These are phyloP conservation scores for Oreochromis tanganicae DNA, from an alignment of 2,113 vertebrate genomes.

Conservation along the genomic window DNA sequence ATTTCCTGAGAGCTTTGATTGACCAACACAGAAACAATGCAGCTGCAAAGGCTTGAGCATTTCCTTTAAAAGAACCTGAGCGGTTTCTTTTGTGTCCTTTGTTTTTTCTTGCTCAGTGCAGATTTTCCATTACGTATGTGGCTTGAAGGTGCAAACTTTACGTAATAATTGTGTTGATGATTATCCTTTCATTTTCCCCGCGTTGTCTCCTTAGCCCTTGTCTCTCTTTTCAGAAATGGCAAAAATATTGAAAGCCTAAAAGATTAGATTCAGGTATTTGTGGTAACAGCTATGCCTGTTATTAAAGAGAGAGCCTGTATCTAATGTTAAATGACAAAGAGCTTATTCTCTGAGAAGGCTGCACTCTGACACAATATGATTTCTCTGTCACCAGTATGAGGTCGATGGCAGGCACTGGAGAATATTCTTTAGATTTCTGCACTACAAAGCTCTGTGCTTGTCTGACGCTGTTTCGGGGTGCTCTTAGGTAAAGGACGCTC, in stretches of 20 bases:
- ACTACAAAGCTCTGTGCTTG: not conserved
- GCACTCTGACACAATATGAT: not conserved
- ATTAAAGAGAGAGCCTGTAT: not conserved
- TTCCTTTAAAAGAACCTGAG: not conserved
- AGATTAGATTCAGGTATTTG: not conserved
- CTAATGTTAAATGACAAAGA: not conserved
- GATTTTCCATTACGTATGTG: not conserved
- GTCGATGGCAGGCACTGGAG: not conserved
- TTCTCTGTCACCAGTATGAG: not conserved
- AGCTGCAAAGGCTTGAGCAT: slow-evolving; percentile 10
- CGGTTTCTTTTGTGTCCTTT: not conserved
- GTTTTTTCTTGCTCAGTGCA: not conserved
- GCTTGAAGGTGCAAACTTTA: not conserved
- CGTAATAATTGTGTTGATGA: not conserved
- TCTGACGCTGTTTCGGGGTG: slow-evolving; percentile 56
- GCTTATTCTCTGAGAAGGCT: not conserved
- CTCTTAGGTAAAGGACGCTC: slow-evolving; percentile 61
- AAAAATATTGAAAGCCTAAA: not conserved
- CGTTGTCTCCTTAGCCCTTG: not conserved
- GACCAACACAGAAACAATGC: slow-evolving; percentile 44
- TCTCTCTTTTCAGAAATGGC: not conserved
- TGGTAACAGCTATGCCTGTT: slow-evolving; percentile 1
- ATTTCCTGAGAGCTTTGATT: slow-evolving; percentile 67
- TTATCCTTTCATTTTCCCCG: not conserved
- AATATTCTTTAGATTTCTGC: not conserved